These are phyloP conservation scores for Heliothis virescens DNA, from an alignment of 1,140 invertebrate genomes.

Conservation along the genomic window DNA sequence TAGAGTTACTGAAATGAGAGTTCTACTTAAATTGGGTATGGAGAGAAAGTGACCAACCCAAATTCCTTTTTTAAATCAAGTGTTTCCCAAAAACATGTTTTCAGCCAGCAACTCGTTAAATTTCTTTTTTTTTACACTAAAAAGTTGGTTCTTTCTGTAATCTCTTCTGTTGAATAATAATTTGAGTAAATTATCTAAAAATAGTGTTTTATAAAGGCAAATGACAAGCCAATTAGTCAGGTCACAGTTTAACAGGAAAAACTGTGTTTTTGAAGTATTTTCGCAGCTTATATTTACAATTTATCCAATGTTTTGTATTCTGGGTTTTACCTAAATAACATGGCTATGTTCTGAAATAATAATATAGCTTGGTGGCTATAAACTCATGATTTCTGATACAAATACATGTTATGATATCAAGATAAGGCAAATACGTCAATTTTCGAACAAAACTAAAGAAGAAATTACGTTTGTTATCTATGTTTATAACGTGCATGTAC, in stretches of 20 bases:
- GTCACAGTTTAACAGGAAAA: conserved; percentile 17
- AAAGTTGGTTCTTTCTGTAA: no score
- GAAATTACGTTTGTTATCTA: conserved; percentile 36
- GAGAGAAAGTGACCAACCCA: no score
- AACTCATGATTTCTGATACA: not conserved
- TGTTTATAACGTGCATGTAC: conserved; percentile 45
- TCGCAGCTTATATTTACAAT: not conserved
- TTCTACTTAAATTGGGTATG: no score
- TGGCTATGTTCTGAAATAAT: not conserved
- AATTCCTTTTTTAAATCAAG: no score
- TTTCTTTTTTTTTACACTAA: no score
- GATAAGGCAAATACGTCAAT: conserved; percentile 5
- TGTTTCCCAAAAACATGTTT: no score
- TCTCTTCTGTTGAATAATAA: no score
- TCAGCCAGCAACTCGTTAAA: no score
- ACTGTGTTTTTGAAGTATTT: not conserved
- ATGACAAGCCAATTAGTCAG: not conserved
- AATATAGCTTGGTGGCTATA: not conserved
- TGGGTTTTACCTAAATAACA: not conserved
- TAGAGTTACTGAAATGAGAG: no score
- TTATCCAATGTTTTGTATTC: not conserved
- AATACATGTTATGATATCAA: not conserved
- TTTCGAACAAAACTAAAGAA: conserved; percentile 31
- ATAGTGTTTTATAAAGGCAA: not conserved
- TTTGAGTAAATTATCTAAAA: not conserved